Percentiles rank a stretch among this genome's conserved stretches.
Evolutionary conservation across 2,888 invertebrate species (phyloP).

Genomic region (Polyommatus iphigenia): DNA sequence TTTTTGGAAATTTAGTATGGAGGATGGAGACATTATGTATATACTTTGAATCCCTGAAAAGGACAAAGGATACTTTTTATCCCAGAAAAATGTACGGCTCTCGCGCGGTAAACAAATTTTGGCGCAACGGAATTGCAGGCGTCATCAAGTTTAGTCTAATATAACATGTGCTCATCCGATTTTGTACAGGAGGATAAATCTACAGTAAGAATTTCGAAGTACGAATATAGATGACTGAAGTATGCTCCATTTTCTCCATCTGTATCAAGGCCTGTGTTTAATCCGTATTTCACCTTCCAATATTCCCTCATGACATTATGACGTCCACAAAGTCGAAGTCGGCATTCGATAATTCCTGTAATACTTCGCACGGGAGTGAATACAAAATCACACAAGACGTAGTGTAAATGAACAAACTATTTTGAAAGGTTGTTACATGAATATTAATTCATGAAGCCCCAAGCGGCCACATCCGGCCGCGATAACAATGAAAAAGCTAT

Average conservation of each 20-base stretch:
- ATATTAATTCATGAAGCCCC: too few relatives aligned
- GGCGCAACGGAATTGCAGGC: too few relatives aligned
- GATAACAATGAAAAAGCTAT: too few relatives aligned
- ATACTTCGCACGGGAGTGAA: not conserved
- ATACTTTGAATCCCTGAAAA: too few relatives aligned
- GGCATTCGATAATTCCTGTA: not conserved
- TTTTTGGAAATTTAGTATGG: too few relatives aligned
- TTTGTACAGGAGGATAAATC: not conserved
- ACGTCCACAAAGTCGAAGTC: not conserved
- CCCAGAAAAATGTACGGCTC: too few relatives aligned
- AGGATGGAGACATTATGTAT: too few relatives aligned
- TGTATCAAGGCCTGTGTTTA: not conserved
- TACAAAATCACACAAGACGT: not conserved
- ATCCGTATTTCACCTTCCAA: not conserved
- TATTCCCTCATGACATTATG: not conserved
- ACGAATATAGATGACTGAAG: not conserved
- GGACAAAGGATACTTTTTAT: too few relatives aligned
- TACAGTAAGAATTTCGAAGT: not conserved
- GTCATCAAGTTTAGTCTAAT: not conserved
- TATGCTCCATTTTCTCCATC: not conserved
- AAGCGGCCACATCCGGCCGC: too few relatives aligned
- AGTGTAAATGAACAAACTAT: not conserved
- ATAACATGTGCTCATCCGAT: not conserved
- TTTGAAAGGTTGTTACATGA: not conserved
- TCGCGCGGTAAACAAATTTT: too few relatives aligned